phyloP scores from a whole-genome alignment of 2,113 vertebrate species.

The Callaeas wilsoni region DNA sequence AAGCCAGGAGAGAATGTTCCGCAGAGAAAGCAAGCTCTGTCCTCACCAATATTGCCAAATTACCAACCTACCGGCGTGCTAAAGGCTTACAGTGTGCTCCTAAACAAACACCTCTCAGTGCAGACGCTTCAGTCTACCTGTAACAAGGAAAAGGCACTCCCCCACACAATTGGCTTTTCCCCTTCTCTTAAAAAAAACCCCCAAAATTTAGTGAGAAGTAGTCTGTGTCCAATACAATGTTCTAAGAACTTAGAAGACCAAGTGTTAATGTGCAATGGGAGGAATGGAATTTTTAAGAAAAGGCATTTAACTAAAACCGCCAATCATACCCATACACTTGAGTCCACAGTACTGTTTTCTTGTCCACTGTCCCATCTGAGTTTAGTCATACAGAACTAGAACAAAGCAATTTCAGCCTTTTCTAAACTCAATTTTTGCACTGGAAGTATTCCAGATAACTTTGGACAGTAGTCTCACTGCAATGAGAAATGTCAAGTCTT shows the following conservation, averaged over 20 bases:
- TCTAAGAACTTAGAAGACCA: not conserved
- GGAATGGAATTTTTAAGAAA: not conserved
- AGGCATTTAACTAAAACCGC: not conserved
- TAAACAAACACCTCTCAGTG: not conserved
- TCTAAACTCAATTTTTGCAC: not conserved
- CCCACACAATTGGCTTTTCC: not conserved
- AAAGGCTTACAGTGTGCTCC: not conserved
- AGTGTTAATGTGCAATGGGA: not conserved
- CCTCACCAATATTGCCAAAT: not conserved
- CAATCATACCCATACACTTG: not conserved
- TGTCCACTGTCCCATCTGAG: not conserved
- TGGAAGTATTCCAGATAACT: not conserved
- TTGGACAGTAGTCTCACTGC: not conserved
- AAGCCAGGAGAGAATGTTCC: not conserved
- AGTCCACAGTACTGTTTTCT: not conserved
- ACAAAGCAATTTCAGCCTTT: slow-evolving; percentile 7
- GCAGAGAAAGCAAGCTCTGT: not conserved
- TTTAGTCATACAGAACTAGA: not conserved
- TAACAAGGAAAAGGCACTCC: not conserved
- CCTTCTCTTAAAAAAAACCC: not conserved
- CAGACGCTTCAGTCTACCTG: not conserved
- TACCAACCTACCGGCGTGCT: not conserved
- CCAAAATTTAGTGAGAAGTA: not conserved
- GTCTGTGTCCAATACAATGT: not conserved
- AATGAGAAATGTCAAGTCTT: not conserved